A percentile compares a stretch with the other conserved stretches of the same genome.
These are phyloP conservation scores for Drosophila affinis DNA, from an alignment of 2,888 invertebrate species.

Conservation along the genomic window DNA sequence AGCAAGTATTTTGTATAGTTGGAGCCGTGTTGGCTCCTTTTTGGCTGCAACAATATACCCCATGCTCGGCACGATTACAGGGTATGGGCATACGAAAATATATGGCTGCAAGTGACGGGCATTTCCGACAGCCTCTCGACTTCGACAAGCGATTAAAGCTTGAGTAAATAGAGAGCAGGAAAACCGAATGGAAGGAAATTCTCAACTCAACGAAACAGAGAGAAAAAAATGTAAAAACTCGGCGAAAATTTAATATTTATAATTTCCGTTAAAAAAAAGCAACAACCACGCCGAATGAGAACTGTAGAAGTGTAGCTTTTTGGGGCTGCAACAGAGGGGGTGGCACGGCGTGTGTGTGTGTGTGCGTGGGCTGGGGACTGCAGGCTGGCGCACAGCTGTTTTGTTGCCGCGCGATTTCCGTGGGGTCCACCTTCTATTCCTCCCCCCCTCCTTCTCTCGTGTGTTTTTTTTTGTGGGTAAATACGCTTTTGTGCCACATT, in stretches of 20 bases:
- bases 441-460: conserved; percentile 5
- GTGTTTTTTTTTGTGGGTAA: conserved; percentile 40
- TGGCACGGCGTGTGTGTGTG: not conserved
- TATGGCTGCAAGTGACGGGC: conserved; percentile 57
- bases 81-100: conserved; percentile 39
- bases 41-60: not conserved
- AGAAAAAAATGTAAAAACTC: conserved; percentile 17
- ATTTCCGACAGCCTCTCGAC: conserved; percentile 59
- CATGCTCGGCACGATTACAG: not conserved
- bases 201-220: conserved; percentile 23
- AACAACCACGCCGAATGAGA: conserved; percentile 2
- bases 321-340: conserved; percentile 16
- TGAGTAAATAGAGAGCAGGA: conserved; percentile 41
- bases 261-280: conserved; percentile 63
- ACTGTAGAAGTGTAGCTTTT: conserved; percentile 4
- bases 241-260: conserved; percentile 56
- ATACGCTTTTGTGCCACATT: conserved; percentile 49
- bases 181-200: conserved; percentile 35
- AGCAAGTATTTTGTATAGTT: too few species aligned
- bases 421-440: conserved; percentile 32
- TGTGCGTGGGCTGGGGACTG: conserved; percentile 16
- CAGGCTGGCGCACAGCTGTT: conserved; percentile 72
- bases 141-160: conserved; percentile 50
- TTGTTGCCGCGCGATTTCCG: conserved; percentile 66
- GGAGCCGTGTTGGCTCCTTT: too few species aligned